Evolutionary conservation across 2,113 vertebrate species (phyloP).

Genomic region (Thymallus thymallus): DNA sequence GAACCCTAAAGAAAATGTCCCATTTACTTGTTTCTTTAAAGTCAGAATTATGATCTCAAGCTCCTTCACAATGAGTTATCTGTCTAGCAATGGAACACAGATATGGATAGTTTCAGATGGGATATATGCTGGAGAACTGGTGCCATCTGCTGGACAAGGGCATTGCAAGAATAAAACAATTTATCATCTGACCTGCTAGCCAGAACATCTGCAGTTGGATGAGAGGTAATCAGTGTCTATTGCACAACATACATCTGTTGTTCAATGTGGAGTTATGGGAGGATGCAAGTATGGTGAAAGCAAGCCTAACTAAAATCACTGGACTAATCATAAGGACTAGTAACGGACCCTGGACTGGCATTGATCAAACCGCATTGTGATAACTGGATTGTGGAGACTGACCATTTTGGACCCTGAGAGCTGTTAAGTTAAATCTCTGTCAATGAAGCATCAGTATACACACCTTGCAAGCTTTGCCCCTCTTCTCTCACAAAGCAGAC

Average conservation of each 20-base stretch:
- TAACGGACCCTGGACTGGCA: constrained; percentile 32
- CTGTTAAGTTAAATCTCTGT: not conserved
- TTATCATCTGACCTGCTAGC: constrained; percentile 49
- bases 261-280: not conserved
- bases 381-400: constrained; percentile 36
- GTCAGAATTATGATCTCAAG: constrained; percentile 44
- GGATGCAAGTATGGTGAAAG: constrained; percentile 17
- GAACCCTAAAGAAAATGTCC: constrained; percentile 56
- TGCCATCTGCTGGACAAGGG: constrained; percentile 57
- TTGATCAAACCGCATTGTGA: constrained; percentile 42
- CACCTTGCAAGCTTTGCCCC: constrained; percentile 49
- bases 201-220: constrained; percentile 42
- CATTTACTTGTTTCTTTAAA: constrained; percentile 47
- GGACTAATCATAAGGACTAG: constrained; percentile 40
- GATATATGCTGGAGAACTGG: constrained; percentile 43
- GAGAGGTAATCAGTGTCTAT: constrained; percentile 25
- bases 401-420: not conserved
- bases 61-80: not conserved
- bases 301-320: constrained; percentile 31
- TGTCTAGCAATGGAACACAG: constrained; percentile 46
- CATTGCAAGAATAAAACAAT: constrained; percentile 43
- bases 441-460: constrained; percentile 57
- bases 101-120: constrained; percentile 29
- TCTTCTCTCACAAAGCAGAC: constrained; percentile 14
- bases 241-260: no score